These are phyloP conservation scores for Daboia siamensis DNA, from an alignment of 2,113 vertebrate species.

Conservation along the genomic window DNA sequence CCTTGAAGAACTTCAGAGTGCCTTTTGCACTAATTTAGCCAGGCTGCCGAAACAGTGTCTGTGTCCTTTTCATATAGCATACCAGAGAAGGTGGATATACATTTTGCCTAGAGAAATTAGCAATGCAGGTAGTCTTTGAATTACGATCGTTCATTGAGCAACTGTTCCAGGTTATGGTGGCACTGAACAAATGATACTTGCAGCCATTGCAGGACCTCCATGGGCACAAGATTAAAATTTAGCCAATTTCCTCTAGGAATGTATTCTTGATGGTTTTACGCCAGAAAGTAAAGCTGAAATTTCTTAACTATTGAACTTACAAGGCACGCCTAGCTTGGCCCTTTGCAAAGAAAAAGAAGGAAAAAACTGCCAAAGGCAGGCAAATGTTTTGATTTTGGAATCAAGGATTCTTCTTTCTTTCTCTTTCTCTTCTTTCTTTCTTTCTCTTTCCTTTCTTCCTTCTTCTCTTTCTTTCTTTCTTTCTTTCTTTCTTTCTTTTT, in stretches of 20 bases:
- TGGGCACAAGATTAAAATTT: background rate
- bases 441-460: background rate
- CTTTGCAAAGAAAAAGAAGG: background rate
- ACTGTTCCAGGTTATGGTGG: background rate
- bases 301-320: background rate
- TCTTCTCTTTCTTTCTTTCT: background rate
- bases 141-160: background rate
- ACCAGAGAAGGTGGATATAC: background rate
- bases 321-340: background rate
- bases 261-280: background rate
- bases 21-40: background rate
- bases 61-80: background rate
- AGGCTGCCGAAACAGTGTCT: background rate
- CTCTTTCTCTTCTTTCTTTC: background rate
- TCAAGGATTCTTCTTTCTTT: background rate
- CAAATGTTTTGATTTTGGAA: background rate
- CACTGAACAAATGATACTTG: background rate
- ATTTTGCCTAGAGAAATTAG: background rate
- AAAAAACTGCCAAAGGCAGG: background rate
- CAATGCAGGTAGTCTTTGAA: background rate
- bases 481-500: background rate
- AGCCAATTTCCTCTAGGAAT: background rate
- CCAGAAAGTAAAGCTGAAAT: background rate
- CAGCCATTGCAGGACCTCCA: background rate
- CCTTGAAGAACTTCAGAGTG: background rate